These are phyloP conservation scores for Lerema accius DNA, from an alignment of 1,140 invertebrate species.

Conservation along the genomic window DNA sequence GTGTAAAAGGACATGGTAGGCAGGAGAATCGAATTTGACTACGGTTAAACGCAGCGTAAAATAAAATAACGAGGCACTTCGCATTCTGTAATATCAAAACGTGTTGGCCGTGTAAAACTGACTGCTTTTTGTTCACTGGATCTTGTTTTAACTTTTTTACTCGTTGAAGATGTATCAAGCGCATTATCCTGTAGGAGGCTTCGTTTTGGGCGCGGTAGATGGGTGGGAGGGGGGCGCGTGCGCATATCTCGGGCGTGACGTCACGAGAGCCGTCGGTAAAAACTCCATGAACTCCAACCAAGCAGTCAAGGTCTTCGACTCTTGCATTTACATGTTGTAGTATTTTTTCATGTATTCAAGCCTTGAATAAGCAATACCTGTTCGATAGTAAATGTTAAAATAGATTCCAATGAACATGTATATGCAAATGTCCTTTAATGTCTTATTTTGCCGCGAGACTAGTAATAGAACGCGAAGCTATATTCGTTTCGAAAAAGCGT, in stretches of 20 bases:
- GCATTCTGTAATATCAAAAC: constrained; percentile 58
- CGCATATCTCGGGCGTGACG: constrained; percentile 73
- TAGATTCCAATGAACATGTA: background rate
- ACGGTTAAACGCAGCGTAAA: constrained; percentile 38
- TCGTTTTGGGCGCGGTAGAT: constrained; percentile 60
- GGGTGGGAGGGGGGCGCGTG: constrained; percentile 51
- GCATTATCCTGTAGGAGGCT: constrained; percentile 72
- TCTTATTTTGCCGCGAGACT: background rate
- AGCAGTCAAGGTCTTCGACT: constrained; percentile 66
- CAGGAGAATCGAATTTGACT: constrained; percentile 46
- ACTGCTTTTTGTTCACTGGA: constrained; percentile 58
- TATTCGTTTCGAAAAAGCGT: too few relatives aligned
- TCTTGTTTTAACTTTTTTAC: constrained; percentile 69
- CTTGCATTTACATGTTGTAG: constrained; percentile 64
- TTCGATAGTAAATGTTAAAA: constrained; percentile 3
- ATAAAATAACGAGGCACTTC: constrained; percentile 42
- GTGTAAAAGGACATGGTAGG: constrained; percentile 32
- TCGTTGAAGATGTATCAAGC: constrained; percentile 69
- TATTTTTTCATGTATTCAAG: constrained; percentile 19
- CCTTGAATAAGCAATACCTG: background rate
- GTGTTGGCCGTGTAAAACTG: constrained; percentile 65
- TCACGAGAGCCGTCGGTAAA: constrained; percentile 66
- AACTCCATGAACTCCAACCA: constrained; percentile 72
- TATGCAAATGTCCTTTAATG: background rate
- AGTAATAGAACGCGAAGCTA: background rate